Conservation (phyloP, 35 echinoderm and acorn worm genomes). For the Anneissia japonica region DNA sequence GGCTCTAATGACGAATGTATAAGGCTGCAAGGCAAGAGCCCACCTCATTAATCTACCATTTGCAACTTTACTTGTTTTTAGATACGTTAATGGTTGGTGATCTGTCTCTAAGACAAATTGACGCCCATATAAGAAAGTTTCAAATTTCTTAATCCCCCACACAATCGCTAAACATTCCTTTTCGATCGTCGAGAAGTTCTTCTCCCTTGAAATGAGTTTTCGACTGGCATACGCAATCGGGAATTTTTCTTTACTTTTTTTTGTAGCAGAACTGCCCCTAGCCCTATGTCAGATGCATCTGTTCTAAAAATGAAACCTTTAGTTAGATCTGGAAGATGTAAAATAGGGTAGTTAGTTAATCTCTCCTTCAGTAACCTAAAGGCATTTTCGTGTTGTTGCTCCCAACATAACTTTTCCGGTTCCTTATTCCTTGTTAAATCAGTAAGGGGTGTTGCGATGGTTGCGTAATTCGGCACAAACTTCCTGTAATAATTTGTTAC, state of each 20-base stretch:
- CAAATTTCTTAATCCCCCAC: neutral
- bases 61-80: no score
- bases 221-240: neutral
- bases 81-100: neutral
- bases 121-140: neutral
- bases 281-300: neutral
- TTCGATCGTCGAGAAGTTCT: neutral
- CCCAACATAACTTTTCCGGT: neutral
- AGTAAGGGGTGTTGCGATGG: neutral
- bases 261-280: neutral
- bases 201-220: neutral
- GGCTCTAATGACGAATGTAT: conserved; percentile 22
- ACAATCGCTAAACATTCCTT: neutral
- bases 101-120: neutral
- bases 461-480: neutral
- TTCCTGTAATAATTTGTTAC: neutral
- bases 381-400: neutral
- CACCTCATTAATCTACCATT: conserved; percentile 14
- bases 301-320: neutral
- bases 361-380: neutral
- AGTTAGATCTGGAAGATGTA: neutral
- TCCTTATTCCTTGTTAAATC: neutral
- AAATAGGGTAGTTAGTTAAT: neutral
- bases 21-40: conserved; percentile 34
- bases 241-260: neutral